A percentile compares a stretch with the other conserved stretches of the same genome.
phyloP scores from a whole-genome alignment of 1,140 invertebrate genomes.

The Bathynomus jamesi region DNA sequence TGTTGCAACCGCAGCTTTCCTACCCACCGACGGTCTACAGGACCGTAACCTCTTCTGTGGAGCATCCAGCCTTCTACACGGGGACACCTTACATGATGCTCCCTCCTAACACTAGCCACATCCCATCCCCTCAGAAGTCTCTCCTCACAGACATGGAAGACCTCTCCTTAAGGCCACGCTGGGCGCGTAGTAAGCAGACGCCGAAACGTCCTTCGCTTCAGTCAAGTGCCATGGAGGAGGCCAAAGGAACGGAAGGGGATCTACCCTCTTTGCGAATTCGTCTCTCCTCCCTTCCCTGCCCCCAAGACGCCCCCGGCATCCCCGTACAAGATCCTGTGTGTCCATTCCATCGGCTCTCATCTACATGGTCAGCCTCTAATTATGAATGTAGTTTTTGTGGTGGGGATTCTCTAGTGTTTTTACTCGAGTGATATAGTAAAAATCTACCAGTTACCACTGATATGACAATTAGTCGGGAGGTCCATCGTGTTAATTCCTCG shows the following conservation, averaged over 20 bases:
- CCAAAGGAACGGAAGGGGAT: not conserved
- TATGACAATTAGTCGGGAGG: no score
- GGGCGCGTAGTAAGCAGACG: not conserved
- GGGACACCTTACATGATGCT: constrained; percentile 17
- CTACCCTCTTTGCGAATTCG: constrained; percentile 22
- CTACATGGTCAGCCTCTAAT: constrained; percentile 45
- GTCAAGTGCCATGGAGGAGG: not conserved
- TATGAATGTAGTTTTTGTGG: no score
- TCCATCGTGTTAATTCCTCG: no score
- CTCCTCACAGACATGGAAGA: constrained; percentile 21
- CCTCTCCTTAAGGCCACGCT: constrained; percentile 7
- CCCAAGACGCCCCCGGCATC: constrained; percentile 35
- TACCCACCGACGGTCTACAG: not conserved
- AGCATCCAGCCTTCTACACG: constrained; percentile 11
- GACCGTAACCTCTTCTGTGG: not conserved
- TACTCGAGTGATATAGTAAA: no score
- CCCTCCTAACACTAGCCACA: not conserved
- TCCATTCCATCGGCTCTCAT: constrained; percentile 47
- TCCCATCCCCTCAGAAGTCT: constrained; percentile 6
- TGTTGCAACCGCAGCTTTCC: not conserved
- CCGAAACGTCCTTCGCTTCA: not conserved
- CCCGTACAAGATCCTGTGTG: constrained; percentile 46
- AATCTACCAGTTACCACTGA: no score
- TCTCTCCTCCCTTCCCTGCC: constrained; percentile 26
- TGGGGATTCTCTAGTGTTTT: no score